Percentiles rank a stretch among this genome's conserved stretches.
phyloP scores from a whole-genome alignment of 2,113 vertebrate genomes.

The Raja brachyura region DNA sequence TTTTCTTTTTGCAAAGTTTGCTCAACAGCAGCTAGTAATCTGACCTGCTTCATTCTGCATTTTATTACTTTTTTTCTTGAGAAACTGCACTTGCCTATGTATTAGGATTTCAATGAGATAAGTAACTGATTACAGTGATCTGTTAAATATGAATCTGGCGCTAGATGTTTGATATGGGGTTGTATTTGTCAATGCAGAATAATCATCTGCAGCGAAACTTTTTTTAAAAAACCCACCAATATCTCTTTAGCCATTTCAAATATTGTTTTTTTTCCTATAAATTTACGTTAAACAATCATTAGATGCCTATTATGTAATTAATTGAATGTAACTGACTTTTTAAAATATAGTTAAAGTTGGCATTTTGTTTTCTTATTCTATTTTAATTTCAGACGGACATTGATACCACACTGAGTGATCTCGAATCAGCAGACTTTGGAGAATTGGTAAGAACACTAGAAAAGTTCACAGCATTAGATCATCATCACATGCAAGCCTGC shows the following conservation, averaged over 20 bases:
- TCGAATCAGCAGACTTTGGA: conserved; percentile 91
- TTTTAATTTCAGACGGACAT: conserved; percentile 71
- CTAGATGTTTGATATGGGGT: too few species aligned
- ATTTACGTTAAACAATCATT: not conserved
- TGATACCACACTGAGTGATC: conserved; percentile 78
- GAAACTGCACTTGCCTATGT: not conserved
- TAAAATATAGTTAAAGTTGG: not conserved
- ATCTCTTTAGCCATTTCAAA: not conserved
- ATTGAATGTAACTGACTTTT: not conserved
- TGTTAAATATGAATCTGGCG: not conserved
- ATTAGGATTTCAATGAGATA: not conserved
- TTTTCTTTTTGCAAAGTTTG: not conserved
- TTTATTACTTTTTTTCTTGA: not conserved
- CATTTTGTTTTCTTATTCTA: not conserved
- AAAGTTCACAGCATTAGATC: not conserved
- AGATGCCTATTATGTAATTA: too few species aligned
- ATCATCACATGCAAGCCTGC: not conserved
- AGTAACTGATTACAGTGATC: not conserved
- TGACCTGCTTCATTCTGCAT: not conserved
- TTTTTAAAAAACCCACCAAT: not conserved
- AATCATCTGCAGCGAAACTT: not conserved
- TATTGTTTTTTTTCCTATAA: not conserved
- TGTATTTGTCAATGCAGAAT: not conserved
- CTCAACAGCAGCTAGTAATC: not conserved
- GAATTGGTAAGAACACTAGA: conserved; percentile 72